Base-by-base conservation (phyloP, 1,140 invertebrate genomes). In the Platorchestia sp. region DNA sequence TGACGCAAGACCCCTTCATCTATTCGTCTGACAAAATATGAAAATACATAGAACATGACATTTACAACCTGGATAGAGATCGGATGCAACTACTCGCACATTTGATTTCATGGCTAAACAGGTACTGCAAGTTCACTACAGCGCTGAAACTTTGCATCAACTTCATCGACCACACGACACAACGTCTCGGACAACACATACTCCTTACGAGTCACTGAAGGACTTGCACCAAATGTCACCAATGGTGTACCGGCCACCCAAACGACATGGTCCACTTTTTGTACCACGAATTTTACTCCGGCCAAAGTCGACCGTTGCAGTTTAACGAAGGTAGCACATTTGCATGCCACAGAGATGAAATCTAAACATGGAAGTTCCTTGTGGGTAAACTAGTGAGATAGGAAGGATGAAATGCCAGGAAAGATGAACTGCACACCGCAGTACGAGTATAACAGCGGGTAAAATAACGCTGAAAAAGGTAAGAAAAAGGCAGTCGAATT, bases 301-400 rank as follows among this genome's bases (percentile, higher is more conserved):
- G 86, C 87, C 5, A 36, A 89, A 41, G 41, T 89, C 87, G 87
- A 89, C 43, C 87, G 36, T 89, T 89, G 87, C 87, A 89, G 43
- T 44, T 42, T 14, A 41, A 89, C 22, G n/a, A 89, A 75, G 59
- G 36, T 14, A 89, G 14, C 87, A 6, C 86, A 41, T 42, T 44
- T 89, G 87, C 41, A 89, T 89, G 5, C 87, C 87, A 89, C n/a
- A 42, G 41, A 42, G 87, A 89, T 89, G 42, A 89, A 89, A 89
- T 89, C n/a, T 43, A 89, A 89, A 89, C 7, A 89, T 42, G 87
- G 87, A 44, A 16, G 27, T 75, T 75, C 59, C 59, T 14, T 75
- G 59, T 27, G 59, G 1, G 27, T 27, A 75, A 75, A 75, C 36
- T 75, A 75, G 36, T 75, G 27, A 10, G 36, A 51, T 19, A 75